Conservation (phyloP, 2,113 vertebrate species). For the Rhinolophus ferrumequinum region DNA sequence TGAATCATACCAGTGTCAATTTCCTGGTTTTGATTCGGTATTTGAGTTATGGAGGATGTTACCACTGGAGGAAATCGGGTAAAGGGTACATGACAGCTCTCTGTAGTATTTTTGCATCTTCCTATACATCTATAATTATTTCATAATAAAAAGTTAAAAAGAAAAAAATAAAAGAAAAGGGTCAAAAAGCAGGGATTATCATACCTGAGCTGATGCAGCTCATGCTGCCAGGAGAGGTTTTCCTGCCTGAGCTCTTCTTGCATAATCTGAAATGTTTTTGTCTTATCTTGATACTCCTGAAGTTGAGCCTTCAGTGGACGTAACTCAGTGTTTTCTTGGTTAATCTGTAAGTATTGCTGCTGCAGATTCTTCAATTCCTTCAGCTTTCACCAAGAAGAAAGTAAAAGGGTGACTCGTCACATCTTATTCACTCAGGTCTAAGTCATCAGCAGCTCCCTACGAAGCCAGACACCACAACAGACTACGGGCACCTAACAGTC, state of each 20-base stretch:
- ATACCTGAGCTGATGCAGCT: slow-evolving; percentile 87
- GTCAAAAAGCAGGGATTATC: slow-evolving; percentile 51
- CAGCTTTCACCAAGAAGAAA: slow-evolving; percentile 85
- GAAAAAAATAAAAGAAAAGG: not conserved
- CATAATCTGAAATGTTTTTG: slow-evolving; percentile 80
- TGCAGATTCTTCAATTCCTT: slow-evolving; percentile 91
- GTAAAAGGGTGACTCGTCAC: not conserved
- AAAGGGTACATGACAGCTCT: not conserved
- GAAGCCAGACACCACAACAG: not conserved
- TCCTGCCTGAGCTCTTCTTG: slow-evolving; percentile 82
- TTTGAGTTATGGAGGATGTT: not conserved
- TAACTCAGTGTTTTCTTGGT: slow-evolving; percentile 89
- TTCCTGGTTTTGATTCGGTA: not conserved
- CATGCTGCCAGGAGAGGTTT: slow-evolving; percentile 74
- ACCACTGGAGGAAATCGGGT: not conserved
- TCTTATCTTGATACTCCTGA: slow-evolving; percentile 83
- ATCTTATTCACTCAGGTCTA: not conserved
- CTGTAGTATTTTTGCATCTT: not conserved
- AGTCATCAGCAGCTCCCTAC: not conserved
- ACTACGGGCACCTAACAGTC: not conserved
- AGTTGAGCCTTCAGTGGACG: slow-evolving; percentile 84
- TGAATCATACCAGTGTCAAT: not conserved
- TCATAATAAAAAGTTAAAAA: slow-evolving; percentile 9
- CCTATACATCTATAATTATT: not conserved
- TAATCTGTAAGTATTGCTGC: slow-evolving; percentile 88